Base-by-base conservation (phyloP, 2,888 invertebrate genomes). In the Antitype chi region DNA sequence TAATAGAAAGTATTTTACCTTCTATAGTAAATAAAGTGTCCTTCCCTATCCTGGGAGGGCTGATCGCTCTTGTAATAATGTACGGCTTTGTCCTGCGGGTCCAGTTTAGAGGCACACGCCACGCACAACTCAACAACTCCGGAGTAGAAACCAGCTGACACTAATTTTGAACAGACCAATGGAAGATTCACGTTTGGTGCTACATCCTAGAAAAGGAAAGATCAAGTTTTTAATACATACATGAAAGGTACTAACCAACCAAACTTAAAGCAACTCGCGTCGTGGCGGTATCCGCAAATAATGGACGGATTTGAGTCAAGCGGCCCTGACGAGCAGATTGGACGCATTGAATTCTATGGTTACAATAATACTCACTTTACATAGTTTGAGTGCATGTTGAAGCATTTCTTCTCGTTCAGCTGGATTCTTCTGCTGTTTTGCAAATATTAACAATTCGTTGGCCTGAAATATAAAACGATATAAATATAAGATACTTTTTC, bases 101-200 rank as follows among this genome's bases (percentile, higher is more conserved):
- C 99, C n/a, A 98, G 95, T 93, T 98, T 98, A 70, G 97, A 97
- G 0, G 99, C 99, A 91, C 99, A 98, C 15, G 98, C 97, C 3
- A 98, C 97, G 88, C 99, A 98, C 47, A 99, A 94, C 88, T 99
- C 99, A 20, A 99, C 98, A 4, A 99, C 98, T 0, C 99, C 99
- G 43, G 98, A 97, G 93, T 98, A 99, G 91, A 98, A 99, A 28
- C 98, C 98, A 67, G 98, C 97, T 2, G 98, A 97, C 15, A 98
- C 97, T 88, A 99, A 98, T 93, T 99, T 98, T 69, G 98, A 98
- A 91, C 99, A 99, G 63, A 99, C 98, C 75, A 98, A 97, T 5
- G 98, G 97, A 64, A 99, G 95, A 92, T 99, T 99, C 49, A 99
- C 97, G 88, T 98, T 98, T 1, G 99, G 98, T 1, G 98, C 98